Evolutionary conservation across 2,888 invertebrate genomes (phyloP).

Genomic region (Tuta absoluta): DNA sequence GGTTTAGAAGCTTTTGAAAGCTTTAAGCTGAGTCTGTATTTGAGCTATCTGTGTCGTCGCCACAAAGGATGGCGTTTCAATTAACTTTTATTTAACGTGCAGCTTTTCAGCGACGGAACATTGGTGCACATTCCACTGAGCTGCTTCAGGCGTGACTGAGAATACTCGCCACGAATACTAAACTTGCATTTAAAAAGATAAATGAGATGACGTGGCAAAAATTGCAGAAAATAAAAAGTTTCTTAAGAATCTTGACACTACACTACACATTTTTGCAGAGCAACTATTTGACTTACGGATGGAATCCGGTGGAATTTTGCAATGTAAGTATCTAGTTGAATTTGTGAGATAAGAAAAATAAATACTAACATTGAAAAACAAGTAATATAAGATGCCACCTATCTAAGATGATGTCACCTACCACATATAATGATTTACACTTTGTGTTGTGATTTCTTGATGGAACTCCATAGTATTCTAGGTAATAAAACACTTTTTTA

Average conservation of each 20-base stretch:
- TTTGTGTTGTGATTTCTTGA: too few species aligned
- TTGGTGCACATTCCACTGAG: neutral
- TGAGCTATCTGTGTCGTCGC: constrained; percentile 13
- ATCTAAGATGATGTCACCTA: too few species aligned
- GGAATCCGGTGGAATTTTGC: too few species aligned
- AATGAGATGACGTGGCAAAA: neutral
- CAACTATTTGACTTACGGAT: too few species aligned
- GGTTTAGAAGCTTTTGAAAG: constrained; percentile 5
- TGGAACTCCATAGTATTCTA: too few species aligned
- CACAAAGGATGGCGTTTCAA: constrained; percentile 37
- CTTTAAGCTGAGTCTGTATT: constrained; percentile 9
- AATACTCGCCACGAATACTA: neutral
- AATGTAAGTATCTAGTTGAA: too few species aligned
- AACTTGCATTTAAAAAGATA: neutral
- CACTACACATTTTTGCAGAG: too few species aligned
- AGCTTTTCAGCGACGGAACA: neutral
- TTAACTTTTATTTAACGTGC: constrained; percentile 40
- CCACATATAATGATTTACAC: too few species aligned
- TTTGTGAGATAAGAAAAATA: too few species aligned
- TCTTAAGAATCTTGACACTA: neutral
- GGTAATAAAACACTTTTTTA: too few species aligned
- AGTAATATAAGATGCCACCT: too few species aligned
- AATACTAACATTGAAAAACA: too few species aligned
- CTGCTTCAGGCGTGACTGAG: neutral
- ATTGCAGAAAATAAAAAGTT: neutral